Conservation (phyloP, 1,140 invertebrate genomes). For the Aporrectodea caliginosa region DNA sequence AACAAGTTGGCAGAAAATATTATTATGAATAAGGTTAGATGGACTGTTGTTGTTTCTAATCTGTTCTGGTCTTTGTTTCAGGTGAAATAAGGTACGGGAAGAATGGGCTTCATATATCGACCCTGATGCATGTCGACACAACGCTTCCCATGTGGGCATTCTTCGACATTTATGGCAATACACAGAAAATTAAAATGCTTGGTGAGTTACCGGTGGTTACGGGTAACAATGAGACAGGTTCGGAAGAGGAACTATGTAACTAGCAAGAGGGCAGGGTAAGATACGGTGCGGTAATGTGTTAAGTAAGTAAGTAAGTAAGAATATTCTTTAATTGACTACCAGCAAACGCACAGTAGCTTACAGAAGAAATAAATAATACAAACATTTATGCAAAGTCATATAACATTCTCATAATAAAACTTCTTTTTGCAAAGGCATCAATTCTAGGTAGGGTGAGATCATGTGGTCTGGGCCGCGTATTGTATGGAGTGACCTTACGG, state of each 20-base stretch:
- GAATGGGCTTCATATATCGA: constrained; percentile 74
- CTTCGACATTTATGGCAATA: constrained; percentile 92
- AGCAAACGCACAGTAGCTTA: too few species aligned
- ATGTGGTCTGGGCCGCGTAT: too few species aligned
- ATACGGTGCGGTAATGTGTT: neutral
- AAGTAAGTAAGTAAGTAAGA: too few species aligned
- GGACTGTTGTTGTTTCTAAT: neutral
- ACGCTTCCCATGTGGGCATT: constrained; percentile 80
- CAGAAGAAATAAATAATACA: too few species aligned
- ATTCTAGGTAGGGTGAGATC: neutral
- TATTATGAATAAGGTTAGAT: neutral
- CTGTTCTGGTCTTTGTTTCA: constrained; percentile 41
- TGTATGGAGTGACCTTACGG: too few species aligned
- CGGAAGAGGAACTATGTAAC: neutral
- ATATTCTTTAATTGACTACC: too few species aligned
- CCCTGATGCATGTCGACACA: constrained; percentile 92
- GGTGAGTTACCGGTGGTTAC: constrained; percentile 50
- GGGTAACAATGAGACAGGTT: neutral
- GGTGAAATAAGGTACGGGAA: constrained; percentile 83
- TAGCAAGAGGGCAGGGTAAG: neutral
- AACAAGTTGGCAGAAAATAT: neutral
- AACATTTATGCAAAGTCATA: too few species aligned
- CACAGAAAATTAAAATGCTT: constrained; percentile 74
- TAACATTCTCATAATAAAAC: too few species aligned
- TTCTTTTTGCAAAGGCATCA: too few species aligned